These are phyloP conservation scores for Takifugu flavidus DNA, from an alignment of 2,113 vertebrate species.

Conservation along the genomic window DNA sequence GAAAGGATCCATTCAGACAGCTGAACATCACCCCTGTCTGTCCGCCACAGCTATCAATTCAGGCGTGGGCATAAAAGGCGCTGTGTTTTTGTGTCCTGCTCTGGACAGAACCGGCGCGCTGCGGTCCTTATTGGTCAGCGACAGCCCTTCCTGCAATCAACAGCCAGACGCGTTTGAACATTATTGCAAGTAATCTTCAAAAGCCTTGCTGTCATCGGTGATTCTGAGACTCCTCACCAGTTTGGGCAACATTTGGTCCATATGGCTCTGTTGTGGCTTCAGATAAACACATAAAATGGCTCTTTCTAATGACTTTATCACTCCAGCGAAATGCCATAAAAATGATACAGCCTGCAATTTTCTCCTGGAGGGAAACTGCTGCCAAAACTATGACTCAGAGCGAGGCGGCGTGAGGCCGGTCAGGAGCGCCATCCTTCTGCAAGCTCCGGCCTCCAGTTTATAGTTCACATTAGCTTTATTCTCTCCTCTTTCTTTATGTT, in stretches of 20 bases:
- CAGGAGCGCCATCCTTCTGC: neutral
- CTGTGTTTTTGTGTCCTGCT: conserved; percentile 34
- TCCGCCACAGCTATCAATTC: conserved; percentile 55
- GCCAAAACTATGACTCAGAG: conserved; percentile 2
- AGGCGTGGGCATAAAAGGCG: conserved; percentile 45
- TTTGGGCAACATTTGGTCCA: neutral
- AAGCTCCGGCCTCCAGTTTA: neutral
- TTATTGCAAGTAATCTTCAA: conserved; percentile 22
- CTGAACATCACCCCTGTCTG: conserved; percentile 36
- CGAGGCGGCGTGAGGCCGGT: neutral
- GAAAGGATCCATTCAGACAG: conserved; percentile 48
- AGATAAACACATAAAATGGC: conserved; percentile 9
- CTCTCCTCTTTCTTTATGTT: too few species aligned
- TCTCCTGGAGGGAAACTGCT: neutral
- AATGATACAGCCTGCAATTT: conserved; percentile 1
- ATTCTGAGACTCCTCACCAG: neutral
- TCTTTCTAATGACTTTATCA: conserved; percentile 14
- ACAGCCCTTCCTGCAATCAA: conserved; percentile 40
- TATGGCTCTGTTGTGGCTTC: neutral
- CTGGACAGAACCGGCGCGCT: conserved; percentile 20
- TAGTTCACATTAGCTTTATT: too few species aligned
- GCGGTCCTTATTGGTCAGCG: conserved; percentile 39
- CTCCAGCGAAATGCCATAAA: conserved; percentile 2
- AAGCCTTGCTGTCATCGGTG: conserved; percentile 11
- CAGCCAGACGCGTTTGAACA: conserved; percentile 20